Base-by-base conservation (phyloP, 92 coral and sea anemone species). In the Epizoanthus rinbou region DNA sequence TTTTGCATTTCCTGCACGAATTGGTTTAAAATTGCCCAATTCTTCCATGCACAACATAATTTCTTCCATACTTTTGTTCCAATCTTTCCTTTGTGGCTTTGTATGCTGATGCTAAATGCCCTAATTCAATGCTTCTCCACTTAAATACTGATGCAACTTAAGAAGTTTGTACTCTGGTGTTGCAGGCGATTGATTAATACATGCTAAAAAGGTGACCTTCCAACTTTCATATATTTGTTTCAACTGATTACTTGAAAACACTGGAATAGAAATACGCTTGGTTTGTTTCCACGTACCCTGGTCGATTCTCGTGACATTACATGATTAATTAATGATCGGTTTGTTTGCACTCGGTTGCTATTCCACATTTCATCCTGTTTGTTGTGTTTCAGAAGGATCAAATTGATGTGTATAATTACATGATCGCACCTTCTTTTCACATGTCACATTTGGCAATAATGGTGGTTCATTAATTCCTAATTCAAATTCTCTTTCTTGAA, bases 51-150 rank as follows among this genome's bases (percentile, higher is more conserved):
- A 80, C 25, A 92, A 59, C 8, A 86, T 82, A 3, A 88, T 69
- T 76, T 9, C 92, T 91, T 5, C 92, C 92, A 23, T 52, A 88
- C 72, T 88, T 91, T 52, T 90, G 74, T 39, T 91, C 89, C 39
- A 86, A 69, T 54, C 87, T 73, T 65, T 76, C 73, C 75, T 88
- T 86, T 6, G 91, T 89, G 19, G 84, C 92, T 74, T 92, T 89
- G 45, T 86, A 89, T 23, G 86, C 86, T 22, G 84, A 60, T 17
- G 86, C 92, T 31, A 87, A 88, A 84, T 86, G 91, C 47, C 89
- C 91, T 66, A 82, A 75, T 66, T 78, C 79, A 64, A 23, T 64
- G 70, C 31, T n/a, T 23, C 39, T 21, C 69, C 69, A 21, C 28
- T 18, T 64, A 64, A 64, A 64, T 64, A 64, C 37, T 64, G 69